phyloP scores from a whole-genome alignment of 2,888 invertebrate species.

The Cordilura impudica region DNA sequence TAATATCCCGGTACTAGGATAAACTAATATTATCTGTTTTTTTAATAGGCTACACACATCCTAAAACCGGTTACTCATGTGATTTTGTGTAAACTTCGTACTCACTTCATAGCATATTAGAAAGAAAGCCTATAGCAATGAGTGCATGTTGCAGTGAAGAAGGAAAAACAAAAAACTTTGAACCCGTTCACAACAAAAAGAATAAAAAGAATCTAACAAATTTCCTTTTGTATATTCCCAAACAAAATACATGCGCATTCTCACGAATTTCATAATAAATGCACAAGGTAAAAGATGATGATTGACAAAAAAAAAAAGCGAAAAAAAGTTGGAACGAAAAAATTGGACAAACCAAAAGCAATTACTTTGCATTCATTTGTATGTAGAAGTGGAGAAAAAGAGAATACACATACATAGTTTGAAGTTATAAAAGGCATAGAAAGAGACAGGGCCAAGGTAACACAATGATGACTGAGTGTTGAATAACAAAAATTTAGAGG shows the following conservation, averaged over 20 bases:
- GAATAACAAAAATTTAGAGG: conserved; percentile 27
- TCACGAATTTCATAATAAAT: background rate
- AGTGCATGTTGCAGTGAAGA: conserved; percentile 1
- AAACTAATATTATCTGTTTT: too few species aligned
- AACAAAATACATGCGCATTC: conserved; percentile 18
- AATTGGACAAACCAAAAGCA: background rate
- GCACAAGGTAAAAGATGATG: conserved; percentile 1
- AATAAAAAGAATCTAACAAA: background rate
- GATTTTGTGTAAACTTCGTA: background rate
- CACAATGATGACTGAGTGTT: conserved; percentile 43
- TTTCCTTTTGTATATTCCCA: background rate
- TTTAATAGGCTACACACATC: background rate
- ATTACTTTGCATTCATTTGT: background rate
- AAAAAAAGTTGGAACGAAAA: background rate
- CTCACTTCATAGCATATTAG: background rate
- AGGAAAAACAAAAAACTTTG: background rate
- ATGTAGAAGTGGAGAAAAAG: conserved; percentile 6
- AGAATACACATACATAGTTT: conserved; percentile 45
- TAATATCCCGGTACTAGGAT: too few species aligned
- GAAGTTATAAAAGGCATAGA: conserved; percentile 17
- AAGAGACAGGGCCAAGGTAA: conserved; percentile 60
- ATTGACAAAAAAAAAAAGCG: conserved; percentile 3
- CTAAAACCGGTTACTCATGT: background rate
- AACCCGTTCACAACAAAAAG: conserved; percentile 3
- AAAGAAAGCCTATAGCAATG: conserved; percentile 5